Percentiles rank a stretch among this genome's conserved stretches.
Conservation (phyloP, 92 coral and sea anemone genomes). For the Scolanthus callimorphus region DNA sequence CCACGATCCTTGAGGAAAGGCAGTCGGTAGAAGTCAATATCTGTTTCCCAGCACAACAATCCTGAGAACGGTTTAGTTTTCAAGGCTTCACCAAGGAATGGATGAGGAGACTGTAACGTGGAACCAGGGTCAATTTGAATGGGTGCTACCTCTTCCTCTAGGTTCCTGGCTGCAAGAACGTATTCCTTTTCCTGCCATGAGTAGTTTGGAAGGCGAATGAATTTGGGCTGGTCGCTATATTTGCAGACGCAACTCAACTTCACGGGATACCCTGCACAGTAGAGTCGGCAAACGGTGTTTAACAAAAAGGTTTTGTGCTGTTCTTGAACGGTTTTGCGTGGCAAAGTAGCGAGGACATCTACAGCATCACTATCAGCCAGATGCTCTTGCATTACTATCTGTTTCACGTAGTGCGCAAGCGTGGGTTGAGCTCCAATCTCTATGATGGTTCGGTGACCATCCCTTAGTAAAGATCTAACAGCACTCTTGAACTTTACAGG, state of each 20-base stretch:
- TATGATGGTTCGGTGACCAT: conserved; percentile 32
- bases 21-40: conserved; percentile 41
- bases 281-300: conserved; percentile 37
- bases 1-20: conserved; percentile 50
- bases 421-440: conserved; percentile 60
- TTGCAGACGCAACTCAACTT: conserved; percentile 36
- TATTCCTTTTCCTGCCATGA: conserved; percentile 62
- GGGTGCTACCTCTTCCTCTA: not conserved
- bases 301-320: conserved; percentile 48
- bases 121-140: too few species aligned
- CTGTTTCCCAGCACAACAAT: conserved; percentile 53
- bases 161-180: conserved; percentile 17
- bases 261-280: conserved; percentile 28
- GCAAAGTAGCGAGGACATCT: conserved; percentile 36
- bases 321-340: conserved; percentile 22
- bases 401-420: conserved; percentile 51
- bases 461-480: conserved; percentile 12
- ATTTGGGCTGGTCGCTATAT: conserved; percentile 19
- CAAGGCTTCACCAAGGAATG: conserved; percentile 25
- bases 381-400: conserved; percentile 27
- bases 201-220: conserved; percentile 37
- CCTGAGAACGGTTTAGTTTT: conserved; percentile 46
- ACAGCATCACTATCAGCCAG: conserved; percentile 2
- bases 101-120: too few species aligned
- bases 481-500: conserved; percentile 49